These are phyloP conservation scores for Caenorhabditis sp. DNA, from an alignment of 2,888 invertebrate species.

Conservation along the genomic window DNA sequence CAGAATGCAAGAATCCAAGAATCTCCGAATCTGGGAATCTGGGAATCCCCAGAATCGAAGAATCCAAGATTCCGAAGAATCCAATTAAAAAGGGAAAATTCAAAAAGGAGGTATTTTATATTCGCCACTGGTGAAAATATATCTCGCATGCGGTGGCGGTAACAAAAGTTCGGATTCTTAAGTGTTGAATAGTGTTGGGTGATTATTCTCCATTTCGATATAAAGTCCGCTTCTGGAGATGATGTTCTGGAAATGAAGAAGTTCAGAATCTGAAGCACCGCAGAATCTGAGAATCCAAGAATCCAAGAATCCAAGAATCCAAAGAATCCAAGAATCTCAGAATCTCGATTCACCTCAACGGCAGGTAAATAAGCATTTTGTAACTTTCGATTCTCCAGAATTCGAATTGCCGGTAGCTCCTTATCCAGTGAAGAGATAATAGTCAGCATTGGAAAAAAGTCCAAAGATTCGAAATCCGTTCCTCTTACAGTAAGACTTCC, in stretches of 20 bases:
- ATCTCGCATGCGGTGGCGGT: not conserved
- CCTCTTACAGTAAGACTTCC: not conserved
- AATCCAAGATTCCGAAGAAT: too few relatives aligned
- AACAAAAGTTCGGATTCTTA: not conserved
- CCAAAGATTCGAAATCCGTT: not conserved
- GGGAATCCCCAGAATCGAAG: too few relatives aligned
- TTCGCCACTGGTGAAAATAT: not conserved
- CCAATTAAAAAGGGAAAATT: too few relatives aligned
- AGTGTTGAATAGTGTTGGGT: conserved; percentile 1
- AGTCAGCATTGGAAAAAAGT: not conserved
- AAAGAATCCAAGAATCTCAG: too few relatives aligned
- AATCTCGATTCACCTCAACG: not conserved
- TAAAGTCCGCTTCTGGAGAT: not conserved
- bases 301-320: too few relatives aligned
- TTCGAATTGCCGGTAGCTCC: not conserved
- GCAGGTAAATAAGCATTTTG: not conserved
- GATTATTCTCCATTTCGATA: not conserved
- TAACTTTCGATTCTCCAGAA: not conserved
- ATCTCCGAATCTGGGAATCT: too few relatives aligned
- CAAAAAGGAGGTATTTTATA: not conserved
- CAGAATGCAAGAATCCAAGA: too few relatives aligned
- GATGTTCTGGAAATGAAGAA: not conserved
- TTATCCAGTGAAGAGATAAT: not conserved
- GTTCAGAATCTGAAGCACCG: too few relatives aligned
- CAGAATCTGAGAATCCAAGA: too few relatives aligned